phyloP scores from a whole-genome alignment of 2,113 vertebrate genomes.

The Miniopterus natalensis region DNA sequence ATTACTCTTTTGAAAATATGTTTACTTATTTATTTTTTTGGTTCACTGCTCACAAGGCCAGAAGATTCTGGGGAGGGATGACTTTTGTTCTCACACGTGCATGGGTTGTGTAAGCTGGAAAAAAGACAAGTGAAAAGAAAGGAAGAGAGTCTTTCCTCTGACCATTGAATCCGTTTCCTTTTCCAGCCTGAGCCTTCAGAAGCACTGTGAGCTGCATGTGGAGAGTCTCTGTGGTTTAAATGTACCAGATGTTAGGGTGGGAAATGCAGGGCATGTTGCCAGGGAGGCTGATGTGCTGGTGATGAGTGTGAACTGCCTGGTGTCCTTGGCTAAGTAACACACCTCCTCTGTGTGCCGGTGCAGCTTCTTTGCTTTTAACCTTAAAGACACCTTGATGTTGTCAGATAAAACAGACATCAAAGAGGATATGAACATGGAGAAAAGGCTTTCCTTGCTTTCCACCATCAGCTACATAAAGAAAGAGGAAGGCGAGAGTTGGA shows the following conservation, averaged over 20 bases:
- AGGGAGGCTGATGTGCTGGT: not conserved
- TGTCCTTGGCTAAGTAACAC: not conserved
- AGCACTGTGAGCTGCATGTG: not conserved
- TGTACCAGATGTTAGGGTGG: not conserved
- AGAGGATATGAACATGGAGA: accelerated
- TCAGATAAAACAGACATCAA: not conserved
- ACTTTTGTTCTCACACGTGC: not conserved
- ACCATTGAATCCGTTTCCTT: not conserved
- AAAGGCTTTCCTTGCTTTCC: not conserved
- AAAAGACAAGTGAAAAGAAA: not conserved
- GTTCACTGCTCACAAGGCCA: not conserved
- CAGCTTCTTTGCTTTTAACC: not conserved
- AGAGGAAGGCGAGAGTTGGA: not conserved
- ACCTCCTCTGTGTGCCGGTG: not conserved
- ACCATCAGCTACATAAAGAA: not conserved
- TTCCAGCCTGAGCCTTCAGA: not conserved
- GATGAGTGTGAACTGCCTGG: not conserved
- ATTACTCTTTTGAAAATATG: not conserved
- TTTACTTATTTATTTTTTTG: not conserved
- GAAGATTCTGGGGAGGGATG: not conserved
- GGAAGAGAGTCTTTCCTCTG: not conserved
- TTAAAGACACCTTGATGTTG: not conserved
- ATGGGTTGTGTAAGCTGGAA: not conserved
- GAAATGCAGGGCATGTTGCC: not conserved
- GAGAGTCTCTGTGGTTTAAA: not conserved